A percentile compares a stretch with the other conserved stretches of the same genome.
Evolutionary conservation across 2,113 vertebrate genomes (phyloP).

Genomic region (Indri indri): DNA sequence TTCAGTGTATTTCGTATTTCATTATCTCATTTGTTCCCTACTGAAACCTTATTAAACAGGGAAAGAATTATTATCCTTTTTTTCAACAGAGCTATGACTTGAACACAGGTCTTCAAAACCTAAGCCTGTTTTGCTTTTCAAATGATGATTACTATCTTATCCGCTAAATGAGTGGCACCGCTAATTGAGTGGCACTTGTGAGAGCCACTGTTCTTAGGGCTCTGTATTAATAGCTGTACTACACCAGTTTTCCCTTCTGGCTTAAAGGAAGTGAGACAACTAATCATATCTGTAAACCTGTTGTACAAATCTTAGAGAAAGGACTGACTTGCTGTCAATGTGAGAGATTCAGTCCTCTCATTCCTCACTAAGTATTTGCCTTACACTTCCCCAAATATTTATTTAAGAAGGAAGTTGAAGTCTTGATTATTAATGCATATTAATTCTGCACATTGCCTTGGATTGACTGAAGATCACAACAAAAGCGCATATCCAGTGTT

Average conservation of each 20-base stretch:
- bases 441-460: slow-evolving; percentile 23
- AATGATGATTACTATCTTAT: background rate
- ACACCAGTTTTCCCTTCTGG: background rate
- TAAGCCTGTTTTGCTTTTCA: background rate
- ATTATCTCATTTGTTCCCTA: background rate
- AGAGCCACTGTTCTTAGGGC: background rate
- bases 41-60: background rate
- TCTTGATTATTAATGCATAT: background rate
- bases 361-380: slow-evolving; percentile 9
- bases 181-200: background rate
- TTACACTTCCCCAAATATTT: background rate
- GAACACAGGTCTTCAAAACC: background rate
- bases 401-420: slow-evolving; percentile 24
- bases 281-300: background rate
- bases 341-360: background rate
- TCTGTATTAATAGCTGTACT: background rate
- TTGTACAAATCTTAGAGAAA: background rate
- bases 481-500: background rate
- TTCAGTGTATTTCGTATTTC: slow-evolving; percentile 8
- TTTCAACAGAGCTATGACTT: background rate
- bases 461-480: background rate
- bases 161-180: no score
- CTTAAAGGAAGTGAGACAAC: background rate
- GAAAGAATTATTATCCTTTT: background rate
- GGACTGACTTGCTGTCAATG: background rate